phyloP scores from a whole-genome alignment of 2,797 vertebrate genomes.

The Tadarida brasiliensis region DNA sequence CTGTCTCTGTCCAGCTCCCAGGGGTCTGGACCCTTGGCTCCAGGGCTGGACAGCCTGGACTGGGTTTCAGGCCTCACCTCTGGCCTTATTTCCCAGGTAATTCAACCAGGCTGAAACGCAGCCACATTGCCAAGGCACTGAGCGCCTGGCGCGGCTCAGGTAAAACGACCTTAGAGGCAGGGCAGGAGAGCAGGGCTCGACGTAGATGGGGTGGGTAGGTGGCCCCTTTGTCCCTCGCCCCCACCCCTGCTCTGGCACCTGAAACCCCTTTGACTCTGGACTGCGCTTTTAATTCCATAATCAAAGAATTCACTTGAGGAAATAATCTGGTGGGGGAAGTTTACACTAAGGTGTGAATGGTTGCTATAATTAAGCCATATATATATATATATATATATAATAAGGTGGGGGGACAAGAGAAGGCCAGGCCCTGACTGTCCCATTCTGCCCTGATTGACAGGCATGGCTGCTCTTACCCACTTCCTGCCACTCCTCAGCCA shows the following conservation, averaged over 20 bases:
- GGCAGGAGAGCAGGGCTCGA: not conserved
- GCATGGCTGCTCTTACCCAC: not conserved
- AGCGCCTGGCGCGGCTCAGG: not conserved
- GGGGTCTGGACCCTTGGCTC: not conserved
- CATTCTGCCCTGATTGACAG: not conserved
- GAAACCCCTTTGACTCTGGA: not conserved
- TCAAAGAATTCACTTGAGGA: not conserved
- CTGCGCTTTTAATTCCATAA: not conserved
- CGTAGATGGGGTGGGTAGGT: not conserved
- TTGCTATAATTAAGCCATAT: not conserved
- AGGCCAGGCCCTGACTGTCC: not conserved
- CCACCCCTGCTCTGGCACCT: not conserved
- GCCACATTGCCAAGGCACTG: not conserved
- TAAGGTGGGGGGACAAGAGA: not conserved
- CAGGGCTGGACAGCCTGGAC: not conserved
- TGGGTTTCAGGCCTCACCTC: constrained; percentile 55
- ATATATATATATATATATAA: not conserved
- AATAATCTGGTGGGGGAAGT: not conserved
- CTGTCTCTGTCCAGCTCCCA: not conserved
- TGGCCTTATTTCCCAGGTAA: constrained; percentile 61
- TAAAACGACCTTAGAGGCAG: not conserved
- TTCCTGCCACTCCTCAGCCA: not conserved
- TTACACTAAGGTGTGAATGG: constrained; percentile 23
- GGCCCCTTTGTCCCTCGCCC: no score
- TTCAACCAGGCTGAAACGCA: not conserved